Conservation (phyloP, 2,113 vertebrate species). For the Danionella cerebrum region DNA sequence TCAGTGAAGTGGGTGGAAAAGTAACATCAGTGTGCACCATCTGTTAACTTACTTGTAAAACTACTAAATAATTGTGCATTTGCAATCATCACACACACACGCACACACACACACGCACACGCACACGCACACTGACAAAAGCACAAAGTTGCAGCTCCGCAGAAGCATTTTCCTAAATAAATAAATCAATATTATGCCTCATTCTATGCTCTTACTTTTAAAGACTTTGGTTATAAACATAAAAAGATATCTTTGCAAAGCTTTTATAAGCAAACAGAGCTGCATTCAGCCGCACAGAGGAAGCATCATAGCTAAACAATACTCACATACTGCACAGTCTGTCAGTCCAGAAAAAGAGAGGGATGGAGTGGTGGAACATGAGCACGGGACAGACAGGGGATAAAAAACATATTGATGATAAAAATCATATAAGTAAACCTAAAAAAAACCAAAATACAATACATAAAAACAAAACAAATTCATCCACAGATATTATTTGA, state of each 20-base stretch:
- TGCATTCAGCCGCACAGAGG: conserved; percentile 11
- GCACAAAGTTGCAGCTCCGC: neutral
- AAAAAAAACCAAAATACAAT: too few species aligned
- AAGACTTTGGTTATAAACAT: neutral
- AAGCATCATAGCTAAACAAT: conserved; percentile 39
- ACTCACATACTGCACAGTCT: conserved; percentile 70
- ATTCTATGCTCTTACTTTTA: neutral
- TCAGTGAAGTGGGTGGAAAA: too few species aligned
- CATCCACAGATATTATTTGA: conserved; percentile 20
- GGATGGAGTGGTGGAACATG: conserved; percentile 20
- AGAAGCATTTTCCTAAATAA: neutral
- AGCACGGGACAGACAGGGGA: conserved; percentile 39
- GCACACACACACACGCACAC: neutral
- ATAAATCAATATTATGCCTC: neutral
- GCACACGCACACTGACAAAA: neutral
- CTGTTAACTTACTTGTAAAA: too few species aligned
- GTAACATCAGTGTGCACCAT: too few species aligned
- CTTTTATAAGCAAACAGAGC: conserved; percentile 7
- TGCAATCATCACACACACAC: conserved; percentile 2
- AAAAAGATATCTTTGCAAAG: neutral
- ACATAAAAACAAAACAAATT: conserved; percentile 39
- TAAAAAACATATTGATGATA: conserved; percentile 53
- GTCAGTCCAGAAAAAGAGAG: conserved; percentile 43
- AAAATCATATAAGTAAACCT: conserved; percentile 34
- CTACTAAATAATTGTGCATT: too few species aligned